Conservation (phyloP, 2,113 vertebrate genomes). For the Crotophaga sulcirostris region DNA sequence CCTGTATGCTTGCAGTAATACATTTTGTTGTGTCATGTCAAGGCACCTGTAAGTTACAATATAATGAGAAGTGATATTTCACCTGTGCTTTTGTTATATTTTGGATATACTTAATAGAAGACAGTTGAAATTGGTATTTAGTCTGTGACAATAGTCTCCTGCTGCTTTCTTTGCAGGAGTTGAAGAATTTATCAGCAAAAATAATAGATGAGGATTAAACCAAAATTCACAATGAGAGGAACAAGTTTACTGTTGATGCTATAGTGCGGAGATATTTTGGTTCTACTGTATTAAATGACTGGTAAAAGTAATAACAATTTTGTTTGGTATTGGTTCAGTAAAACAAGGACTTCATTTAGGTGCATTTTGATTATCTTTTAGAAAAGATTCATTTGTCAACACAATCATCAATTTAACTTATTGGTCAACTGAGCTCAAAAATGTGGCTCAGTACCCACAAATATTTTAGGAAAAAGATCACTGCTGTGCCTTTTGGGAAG, state of each 20-base stretch:
- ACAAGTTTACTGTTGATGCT: not conserved
- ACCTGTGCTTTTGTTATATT: not conserved
- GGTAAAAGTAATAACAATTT: not conserved
- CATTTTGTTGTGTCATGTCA: not conserved
- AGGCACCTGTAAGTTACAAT: not conserved
- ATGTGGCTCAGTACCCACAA: not conserved
- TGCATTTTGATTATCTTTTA: not conserved
- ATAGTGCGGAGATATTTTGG: not conserved
- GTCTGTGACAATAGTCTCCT: not conserved
- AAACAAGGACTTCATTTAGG: not conserved
- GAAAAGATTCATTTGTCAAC: not conserved
- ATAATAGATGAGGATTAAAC: not conserved
- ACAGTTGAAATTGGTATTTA: not conserved
- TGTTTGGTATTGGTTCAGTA: not conserved
- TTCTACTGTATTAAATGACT: not conserved
- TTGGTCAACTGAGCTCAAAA: not conserved
- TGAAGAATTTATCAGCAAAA: not conserved
- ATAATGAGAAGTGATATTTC: not conserved
- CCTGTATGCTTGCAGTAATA: not conserved
- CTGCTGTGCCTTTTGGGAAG: not conserved
- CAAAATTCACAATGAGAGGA: not conserved
- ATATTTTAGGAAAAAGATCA: not conserved
- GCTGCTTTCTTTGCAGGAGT: not conserved
- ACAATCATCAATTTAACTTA: not conserved
- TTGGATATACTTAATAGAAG: not conserved